These are phyloP conservation scores for Progne subis DNA, from an alignment of 2,113 vertebrate genomes.

Conservation along the genomic window DNA sequence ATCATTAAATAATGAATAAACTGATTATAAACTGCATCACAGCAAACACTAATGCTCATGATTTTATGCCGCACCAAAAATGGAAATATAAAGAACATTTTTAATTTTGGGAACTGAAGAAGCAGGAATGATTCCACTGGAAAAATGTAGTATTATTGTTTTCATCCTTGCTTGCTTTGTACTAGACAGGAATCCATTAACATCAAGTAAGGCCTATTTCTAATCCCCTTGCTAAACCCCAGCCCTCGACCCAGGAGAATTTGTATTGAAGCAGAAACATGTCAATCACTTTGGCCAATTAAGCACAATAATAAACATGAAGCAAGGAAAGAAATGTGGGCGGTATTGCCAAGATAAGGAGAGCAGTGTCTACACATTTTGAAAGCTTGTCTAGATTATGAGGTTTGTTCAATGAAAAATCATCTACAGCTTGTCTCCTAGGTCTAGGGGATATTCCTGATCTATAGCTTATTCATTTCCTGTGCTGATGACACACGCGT, in stretches of 20 bases:
- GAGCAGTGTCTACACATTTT: not conserved
- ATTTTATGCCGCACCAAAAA: not conserved
- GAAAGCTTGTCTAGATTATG: not conserved
- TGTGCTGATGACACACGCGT: not conserved
- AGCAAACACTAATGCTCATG: not conserved
- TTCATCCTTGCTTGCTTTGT: not conserved
- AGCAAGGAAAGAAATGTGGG: not conserved
- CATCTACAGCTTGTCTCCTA: not conserved
- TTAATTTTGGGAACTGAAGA: not conserved
- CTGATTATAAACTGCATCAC: not conserved
- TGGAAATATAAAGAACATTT: not conserved
- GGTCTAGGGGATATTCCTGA: not conserved
- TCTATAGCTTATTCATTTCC: constrained; percentile 29
- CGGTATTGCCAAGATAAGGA: not conserved
- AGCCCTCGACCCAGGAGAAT: not conserved
- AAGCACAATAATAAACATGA: constrained; percentile 30
- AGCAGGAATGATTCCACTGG: not conserved
- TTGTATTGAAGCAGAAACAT: constrained; percentile 8
- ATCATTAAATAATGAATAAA: not conserved
- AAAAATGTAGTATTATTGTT: not conserved
- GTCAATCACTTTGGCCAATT: constrained; percentile 37
- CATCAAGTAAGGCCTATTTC: not conserved
- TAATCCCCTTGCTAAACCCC: not conserved
- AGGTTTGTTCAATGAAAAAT: constrained; percentile 29
- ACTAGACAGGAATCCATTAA: constrained; percentile 13